Evolutionary conservation across 1,140 invertebrate genomes (phyloP).

Genomic region (Prorops nasuta): DNA sequence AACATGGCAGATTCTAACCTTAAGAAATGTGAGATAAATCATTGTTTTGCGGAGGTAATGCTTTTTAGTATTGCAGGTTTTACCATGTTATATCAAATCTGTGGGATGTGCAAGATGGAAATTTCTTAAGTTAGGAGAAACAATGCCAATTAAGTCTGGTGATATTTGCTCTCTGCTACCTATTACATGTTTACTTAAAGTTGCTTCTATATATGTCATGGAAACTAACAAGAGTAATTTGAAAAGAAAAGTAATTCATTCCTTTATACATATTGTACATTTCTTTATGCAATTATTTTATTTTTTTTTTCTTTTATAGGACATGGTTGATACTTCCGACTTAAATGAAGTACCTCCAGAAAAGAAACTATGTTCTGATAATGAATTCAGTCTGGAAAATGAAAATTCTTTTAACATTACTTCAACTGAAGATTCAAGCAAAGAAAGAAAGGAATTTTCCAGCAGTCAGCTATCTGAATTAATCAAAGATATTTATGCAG

Average conservation of each 20-base stretch:
- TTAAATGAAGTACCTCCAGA: too few relatives aligned
- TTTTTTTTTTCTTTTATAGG: too few relatives aligned
- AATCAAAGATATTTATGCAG: background rate
- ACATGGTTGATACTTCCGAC: too few relatives aligned
- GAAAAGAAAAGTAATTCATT: constrained; percentile 27
- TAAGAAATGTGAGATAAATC: background rate
- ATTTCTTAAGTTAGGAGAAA: constrained; percentile 18
- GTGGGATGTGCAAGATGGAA: constrained; percentile 19
- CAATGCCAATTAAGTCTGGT: constrained; percentile 21
- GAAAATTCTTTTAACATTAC: constrained; percentile 1
- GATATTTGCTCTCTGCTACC: constrained; percentile 28
- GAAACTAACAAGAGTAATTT: constrained; percentile 11
- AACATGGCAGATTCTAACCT: too few relatives aligned
- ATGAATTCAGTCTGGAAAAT: too few relatives aligned
- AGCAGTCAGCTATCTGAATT: too few relatives aligned
- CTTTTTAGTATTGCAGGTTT: constrained; percentile 23
- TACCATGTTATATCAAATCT: constrained; percentile 30
- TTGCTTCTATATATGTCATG: constrained; percentile 19
- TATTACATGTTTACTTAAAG: constrained; percentile 34
- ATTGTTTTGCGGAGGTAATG: background rate
- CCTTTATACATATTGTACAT: background rate
- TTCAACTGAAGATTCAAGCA: background rate
- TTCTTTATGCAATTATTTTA: background rate
- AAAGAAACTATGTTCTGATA: constrained; percentile 20
- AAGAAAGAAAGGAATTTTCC: too few relatives aligned